Percentiles rank a stretch among this genome's conserved stretches.
Conservation (phyloP, 2,113 vertebrate genomes). For the Actenoides lindsayi region DNA sequence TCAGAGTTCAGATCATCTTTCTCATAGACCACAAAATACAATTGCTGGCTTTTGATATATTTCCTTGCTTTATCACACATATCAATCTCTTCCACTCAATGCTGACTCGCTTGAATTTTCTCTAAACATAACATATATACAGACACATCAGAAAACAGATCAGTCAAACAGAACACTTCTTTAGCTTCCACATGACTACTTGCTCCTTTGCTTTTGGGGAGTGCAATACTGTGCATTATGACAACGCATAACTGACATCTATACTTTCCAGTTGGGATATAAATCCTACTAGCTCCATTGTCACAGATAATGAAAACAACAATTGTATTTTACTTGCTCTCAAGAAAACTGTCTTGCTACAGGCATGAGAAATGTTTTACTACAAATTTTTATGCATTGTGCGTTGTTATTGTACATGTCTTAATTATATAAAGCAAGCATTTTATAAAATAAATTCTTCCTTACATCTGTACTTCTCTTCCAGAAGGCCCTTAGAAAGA, state of each 20-base stretch:
- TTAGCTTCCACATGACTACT: not conserved
- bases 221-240: not conserved
- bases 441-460: constrained; percentile 24
- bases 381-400: not conserved
- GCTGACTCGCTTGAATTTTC: not conserved
- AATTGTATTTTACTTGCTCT: not conserved
- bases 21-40: not conserved
- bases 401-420: not conserved
- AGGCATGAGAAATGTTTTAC: not conserved
- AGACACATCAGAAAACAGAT: not conserved
- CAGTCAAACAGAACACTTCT: not conserved
- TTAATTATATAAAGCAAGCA: not conserved
- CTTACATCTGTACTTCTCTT: constrained; percentile 98
- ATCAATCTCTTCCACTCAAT: not conserved
- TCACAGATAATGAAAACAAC: not conserved
- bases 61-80: not conserved
- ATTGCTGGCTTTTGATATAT: not conserved
- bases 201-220: not conserved
- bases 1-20: not conserved
- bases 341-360: not conserved
- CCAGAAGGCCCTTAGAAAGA: constrained; percentile 93
- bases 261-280: not conserved
- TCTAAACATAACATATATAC: not conserved
- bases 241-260: not conserved
- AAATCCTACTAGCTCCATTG: not conserved